A percentile compares a stretch with the other conserved stretches of the same genome.
These are phyloP conservation scores for Phalacrocorax pelagicus DNA, from an alignment of 2,113 vertebrate species.

Conservation along the genomic window DNA sequence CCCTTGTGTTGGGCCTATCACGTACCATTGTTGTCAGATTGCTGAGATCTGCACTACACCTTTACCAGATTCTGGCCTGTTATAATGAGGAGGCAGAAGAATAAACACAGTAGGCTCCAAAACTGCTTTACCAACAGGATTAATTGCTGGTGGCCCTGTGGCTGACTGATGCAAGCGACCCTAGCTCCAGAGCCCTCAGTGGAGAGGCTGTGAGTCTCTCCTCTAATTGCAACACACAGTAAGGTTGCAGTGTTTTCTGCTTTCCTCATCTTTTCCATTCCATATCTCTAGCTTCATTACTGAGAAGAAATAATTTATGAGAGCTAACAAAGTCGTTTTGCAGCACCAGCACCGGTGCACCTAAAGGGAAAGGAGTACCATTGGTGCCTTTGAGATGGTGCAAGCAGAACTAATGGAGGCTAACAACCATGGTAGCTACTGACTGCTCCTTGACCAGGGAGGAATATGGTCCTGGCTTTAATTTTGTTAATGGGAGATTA, in stretches of 20 bases:
- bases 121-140: not conserved
- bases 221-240: not conserved
- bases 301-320: slow-evolving; percentile 5
- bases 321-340: not conserved
- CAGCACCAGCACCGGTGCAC: not conserved
- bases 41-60: not conserved
- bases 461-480: not conserved
- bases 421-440: not conserved
- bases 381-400: not conserved
- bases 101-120: not conserved
- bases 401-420: not conserved
- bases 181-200: not conserved
- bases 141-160: not conserved
- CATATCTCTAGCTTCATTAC: not conserved
- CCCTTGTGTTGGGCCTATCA: fast-evolving
- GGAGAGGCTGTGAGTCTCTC: not conserved
- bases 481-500: slow-evolving; percentile 28
- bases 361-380: not conserved
- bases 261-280: not conserved
- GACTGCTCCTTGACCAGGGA: not conserved
- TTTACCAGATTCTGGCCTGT: not conserved
- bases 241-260: not conserved
- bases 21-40: not conserved
- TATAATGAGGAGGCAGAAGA: not conserved
- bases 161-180: not conserved